Evolutionary conservation across 2,113 vertebrate genomes (phyloP).

Genomic region (Leucoraja erinaceus): DNA sequence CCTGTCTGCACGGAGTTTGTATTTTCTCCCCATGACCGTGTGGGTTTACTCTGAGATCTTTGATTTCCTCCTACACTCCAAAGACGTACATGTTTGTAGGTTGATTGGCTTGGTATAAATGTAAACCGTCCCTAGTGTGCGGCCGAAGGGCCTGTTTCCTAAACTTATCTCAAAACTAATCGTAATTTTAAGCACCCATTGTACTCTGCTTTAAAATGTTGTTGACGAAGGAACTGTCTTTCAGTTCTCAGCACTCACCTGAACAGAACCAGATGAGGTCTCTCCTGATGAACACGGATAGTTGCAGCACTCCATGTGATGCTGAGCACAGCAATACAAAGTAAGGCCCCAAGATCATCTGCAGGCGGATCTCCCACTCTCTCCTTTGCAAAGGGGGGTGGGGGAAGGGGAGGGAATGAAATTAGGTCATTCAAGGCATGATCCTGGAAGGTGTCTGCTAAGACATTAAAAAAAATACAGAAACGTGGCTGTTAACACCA

Average conservation of each 20-base stretch:
- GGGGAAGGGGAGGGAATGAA: neutral
- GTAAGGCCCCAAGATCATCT: slow-evolving; percentile 85
- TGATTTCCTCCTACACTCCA: no score
- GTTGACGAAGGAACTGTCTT: neutral
- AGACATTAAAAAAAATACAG: neutral
- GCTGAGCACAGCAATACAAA: slow-evolving; percentile 82
- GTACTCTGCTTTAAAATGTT: neutral
- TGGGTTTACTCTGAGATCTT: no score
- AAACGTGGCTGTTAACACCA: neutral
- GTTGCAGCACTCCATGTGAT: slow-evolving; percentile 80
- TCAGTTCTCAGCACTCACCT: slow-evolving; percentile 53
- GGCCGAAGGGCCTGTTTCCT: no score
- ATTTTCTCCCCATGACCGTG: no score
- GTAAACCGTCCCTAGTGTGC: no score
- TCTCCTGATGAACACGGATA: slow-evolving; percentile 78
- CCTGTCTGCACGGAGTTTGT: no score
- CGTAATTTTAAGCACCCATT: neutral
- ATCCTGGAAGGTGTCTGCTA: neutral
- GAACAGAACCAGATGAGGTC: slow-evolving; percentile 99
- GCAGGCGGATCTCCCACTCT: slow-evolving; percentile 89
- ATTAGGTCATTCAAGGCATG: neutral
- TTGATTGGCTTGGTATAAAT: no score
- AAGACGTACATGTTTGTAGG: no score
- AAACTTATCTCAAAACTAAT: no score
- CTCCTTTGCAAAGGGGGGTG: slow-evolving; percentile 56